Evolutionary conservation across 2,888 invertebrate genomes (phyloP).

Genomic region (Pelosia muscerda): DNA sequence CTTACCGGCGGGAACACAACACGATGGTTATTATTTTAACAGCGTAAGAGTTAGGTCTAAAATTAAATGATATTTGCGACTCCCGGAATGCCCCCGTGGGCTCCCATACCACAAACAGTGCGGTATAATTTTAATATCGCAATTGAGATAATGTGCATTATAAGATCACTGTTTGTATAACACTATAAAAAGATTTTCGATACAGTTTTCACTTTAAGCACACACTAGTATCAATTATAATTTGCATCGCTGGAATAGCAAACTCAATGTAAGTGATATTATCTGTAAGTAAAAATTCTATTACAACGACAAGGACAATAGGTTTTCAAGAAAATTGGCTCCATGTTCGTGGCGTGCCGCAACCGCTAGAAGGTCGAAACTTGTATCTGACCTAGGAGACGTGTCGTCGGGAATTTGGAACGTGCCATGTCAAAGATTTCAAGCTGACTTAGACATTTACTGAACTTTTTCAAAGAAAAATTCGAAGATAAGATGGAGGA

Average conservation of each 20-base stretch:
- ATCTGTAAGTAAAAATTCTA: background rate
- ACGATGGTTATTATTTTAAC: too few species aligned
- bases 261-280: background rate
- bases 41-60: too few species aligned
- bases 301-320: background rate
- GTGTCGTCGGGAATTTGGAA: background rate
- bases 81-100: too few species aligned
- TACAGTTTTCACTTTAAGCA: too few species aligned
- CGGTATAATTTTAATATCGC: too few species aligned
- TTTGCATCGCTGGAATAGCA: background rate
- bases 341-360: background rate
- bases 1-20: too few species aligned
- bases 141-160: too few species aligned
- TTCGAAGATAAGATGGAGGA: background rate
- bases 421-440: conserved; percentile 2
- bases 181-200: too few species aligned
- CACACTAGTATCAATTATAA: too few species aligned
- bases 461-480: background rate
- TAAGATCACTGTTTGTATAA: too few species aligned
- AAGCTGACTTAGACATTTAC: background rate
- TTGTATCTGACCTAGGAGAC: conserved; percentile 1
- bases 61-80: too few species aligned
- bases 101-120: too few species aligned
- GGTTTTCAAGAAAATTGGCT: conserved; percentile 4
- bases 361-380: conserved; percentile 2